Conservation (phyloP, 2,113 vertebrate genomes). For the Triplophysa tibetana region DNA sequence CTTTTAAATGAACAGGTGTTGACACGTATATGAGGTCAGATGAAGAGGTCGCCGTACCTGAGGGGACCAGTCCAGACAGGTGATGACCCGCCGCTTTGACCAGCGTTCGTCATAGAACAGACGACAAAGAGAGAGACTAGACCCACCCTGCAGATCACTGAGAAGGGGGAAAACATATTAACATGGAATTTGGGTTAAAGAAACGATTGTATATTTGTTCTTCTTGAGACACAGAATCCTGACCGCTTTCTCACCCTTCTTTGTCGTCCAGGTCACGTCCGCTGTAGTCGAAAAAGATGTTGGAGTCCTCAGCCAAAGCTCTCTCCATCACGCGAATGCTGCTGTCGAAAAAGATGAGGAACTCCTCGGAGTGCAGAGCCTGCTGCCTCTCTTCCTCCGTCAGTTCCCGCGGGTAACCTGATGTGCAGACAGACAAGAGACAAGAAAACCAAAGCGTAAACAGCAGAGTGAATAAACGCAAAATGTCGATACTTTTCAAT, state of each 20-base stretch:
- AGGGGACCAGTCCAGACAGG: conserved; percentile 95
- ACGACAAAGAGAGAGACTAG: conserved; percentile 88
- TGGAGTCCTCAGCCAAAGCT: conserved; percentile 89
- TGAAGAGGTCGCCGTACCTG: conserved; percentile 77
- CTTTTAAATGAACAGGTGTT: conserved; percentile 50
- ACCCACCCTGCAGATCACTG: conserved; percentile 90
- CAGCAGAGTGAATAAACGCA: conserved; percentile 36
- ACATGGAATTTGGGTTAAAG: neutral
- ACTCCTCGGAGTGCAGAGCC: conserved; percentile 93
- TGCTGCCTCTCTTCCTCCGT: conserved; percentile 97
- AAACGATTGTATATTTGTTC: neutral
- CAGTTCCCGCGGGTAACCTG: conserved; percentile 87
- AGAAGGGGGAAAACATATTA: neutral
- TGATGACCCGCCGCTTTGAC: conserved; percentile 96
- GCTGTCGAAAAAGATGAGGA: conserved; percentile 95
- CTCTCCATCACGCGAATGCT: conserved; percentile 94
- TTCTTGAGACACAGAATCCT: neutral
- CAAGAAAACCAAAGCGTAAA: conserved; percentile 29
- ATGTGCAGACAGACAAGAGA: conserved; percentile 43
- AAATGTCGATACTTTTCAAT: neutral
- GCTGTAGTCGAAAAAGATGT: conserved; percentile 97
- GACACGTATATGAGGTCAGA: conserved; percentile 44
- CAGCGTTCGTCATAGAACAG: conserved; percentile 97
- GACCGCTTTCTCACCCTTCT: conserved; percentile 83
- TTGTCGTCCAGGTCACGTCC: conserved; percentile 91